Base-by-base conservation (phyloP, 2,113 vertebrate species). In the Otolemur garnettii region DNA sequence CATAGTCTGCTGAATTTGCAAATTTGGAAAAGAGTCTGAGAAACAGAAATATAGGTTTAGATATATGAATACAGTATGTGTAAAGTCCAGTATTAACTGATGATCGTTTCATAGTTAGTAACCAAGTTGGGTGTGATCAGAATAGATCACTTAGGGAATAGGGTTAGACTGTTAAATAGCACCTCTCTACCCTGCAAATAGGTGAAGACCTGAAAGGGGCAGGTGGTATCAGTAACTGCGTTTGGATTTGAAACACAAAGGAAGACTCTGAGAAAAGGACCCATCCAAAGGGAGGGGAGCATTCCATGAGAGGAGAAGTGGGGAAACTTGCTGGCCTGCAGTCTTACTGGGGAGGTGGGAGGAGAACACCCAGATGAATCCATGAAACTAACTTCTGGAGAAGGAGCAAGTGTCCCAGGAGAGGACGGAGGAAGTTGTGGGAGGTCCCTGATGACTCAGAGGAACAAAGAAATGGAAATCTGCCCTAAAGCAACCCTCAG, bases 381-480 rank as follows among this genome's bases (percentile, higher is more conserved):
- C 50, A 12, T 42, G 45, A 83, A 42, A 55, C 7, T 30, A 45
- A 60, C 55, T 71, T 95, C 42, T 92, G 59, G 1, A 85, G 86
- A 84, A 92, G 30, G 14, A 84, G 2, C 33, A 35, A 75, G 2
- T 22, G 9, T 71, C 68, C 81, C 2, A 62, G 17, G 26, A 85
- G 57, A 85, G 75, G 59, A 82, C 78, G 10, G 15, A 90, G 69
- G 24, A 50, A 93, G 28, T 35, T 94, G 55, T 96, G 24, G 68
- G 24, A 91, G 24, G 66, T 45, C 42, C 14, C 6, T 35, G 38
- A 21, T 91, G 72, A 91, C 28, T 93, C 72, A 74, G n/a, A 10
- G 7, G 19, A 53, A 30, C 82, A 62, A 90, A 92, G 74, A 96
- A 83, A 28, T 35, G 14, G 33, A 66, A 24, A 72, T 18, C 2